Percentiles rank a stretch among this genome's conserved stretches.
These are phyloP conservation scores for Geotrupes spiniger DNA, from an alignment of 2,888 invertebrate genomes.

Conservation along the genomic window DNA sequence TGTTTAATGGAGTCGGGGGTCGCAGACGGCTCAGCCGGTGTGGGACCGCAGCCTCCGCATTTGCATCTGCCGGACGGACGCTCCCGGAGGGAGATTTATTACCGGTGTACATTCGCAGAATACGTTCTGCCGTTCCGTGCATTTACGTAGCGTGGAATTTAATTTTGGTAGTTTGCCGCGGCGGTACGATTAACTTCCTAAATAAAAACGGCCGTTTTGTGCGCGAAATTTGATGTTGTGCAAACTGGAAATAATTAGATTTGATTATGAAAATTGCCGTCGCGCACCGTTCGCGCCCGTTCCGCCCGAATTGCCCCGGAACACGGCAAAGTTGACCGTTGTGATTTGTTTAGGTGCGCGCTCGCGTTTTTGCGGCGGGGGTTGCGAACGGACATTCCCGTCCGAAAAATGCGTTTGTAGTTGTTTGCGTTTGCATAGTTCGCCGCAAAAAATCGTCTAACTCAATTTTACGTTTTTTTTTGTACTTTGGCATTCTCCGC, in stretches of 20 bases:
- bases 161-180: slow-evolving; percentile 12
- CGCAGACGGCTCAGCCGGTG: slow-evolving; percentile 21
- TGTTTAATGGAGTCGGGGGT: slow-evolving; percentile 31
- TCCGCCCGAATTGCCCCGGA: too few relatives aligned
- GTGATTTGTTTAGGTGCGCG: too few relatives aligned
- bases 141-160: slow-evolving; percentile 21
- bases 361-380: too few relatives aligned
- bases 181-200: slow-evolving; percentile 9
- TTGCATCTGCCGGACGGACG: slow-evolving; percentile 33
- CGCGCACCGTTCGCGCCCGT: too few relatives aligned
- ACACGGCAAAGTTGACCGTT: too few relatives aligned
- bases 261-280: slow-evolving; percentile 4
- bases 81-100: slow-evolving; percentile 31
- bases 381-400: too few relatives aligned
- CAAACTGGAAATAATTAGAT: not conserved
- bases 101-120: slow-evolving; percentile 26
- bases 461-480: too few relatives aligned
- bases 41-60: slow-evolving; percentile 28
- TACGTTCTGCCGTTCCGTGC: slow-evolving; percentile 21
- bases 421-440: too few relatives aligned
- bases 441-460: too few relatives aligned
- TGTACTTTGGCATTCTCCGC: too few relatives aligned
- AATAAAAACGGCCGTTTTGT: slow-evolving; percentile 12
- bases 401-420: too few relatives aligned
- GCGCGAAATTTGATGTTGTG: slow-evolving; percentile 5